These are phyloP conservation scores for Trissolcus japonicus DNA, from an alignment of 2,888 invertebrate genomes.

Conservation along the genomic window DNA sequence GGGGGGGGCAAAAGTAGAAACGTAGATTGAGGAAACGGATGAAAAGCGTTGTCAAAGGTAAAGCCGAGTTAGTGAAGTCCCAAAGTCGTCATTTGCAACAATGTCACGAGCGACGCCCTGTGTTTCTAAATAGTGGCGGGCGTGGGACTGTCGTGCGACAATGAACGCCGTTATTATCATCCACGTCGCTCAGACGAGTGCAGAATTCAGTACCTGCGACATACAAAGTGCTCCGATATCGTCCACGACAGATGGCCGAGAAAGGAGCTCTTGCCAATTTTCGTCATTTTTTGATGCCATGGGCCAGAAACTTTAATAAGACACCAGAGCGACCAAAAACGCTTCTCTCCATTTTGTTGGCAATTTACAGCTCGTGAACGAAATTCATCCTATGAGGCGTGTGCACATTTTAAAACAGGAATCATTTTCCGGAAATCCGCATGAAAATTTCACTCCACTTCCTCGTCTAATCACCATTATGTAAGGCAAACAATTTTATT, in stretches of 20 bases:
- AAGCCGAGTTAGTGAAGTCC: constrained; percentile 55
- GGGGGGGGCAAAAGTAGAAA: constrained; percentile 26
- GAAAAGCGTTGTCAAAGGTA: constrained; percentile 56
- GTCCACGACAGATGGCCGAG: constrained; percentile 46
- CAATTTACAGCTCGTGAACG: too few species aligned
- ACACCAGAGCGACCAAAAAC: too few species aligned
- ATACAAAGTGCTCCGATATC: constrained; percentile 41
- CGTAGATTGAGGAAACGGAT: constrained; percentile 54
- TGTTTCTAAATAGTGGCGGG: constrained; percentile 64
- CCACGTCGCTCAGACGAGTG: constrained; percentile 51
- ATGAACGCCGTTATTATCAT: constrained; percentile 67
- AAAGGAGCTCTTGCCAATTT: constrained; percentile 19
- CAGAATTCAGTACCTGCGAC: constrained; percentile 46
- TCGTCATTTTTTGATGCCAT: constrained; percentile 16
- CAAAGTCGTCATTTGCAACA: constrained; percentile 62
- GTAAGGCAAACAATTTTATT: too few species aligned
- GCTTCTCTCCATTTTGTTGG: too few species aligned
- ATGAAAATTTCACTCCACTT: too few species aligned
- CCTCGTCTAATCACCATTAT: too few species aligned
- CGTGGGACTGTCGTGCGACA: constrained; percentile 68
- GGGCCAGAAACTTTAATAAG: too few species aligned
- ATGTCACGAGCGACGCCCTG: constrained; percentile 63
- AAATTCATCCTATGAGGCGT: too few species aligned
- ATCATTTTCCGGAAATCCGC: too few species aligned
- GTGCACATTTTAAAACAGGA: too few species aligned